These are phyloP conservation scores for Ennomos quercinarius DNA, from an alignment of 2,888 invertebrate species.

Conservation along the genomic window DNA sequence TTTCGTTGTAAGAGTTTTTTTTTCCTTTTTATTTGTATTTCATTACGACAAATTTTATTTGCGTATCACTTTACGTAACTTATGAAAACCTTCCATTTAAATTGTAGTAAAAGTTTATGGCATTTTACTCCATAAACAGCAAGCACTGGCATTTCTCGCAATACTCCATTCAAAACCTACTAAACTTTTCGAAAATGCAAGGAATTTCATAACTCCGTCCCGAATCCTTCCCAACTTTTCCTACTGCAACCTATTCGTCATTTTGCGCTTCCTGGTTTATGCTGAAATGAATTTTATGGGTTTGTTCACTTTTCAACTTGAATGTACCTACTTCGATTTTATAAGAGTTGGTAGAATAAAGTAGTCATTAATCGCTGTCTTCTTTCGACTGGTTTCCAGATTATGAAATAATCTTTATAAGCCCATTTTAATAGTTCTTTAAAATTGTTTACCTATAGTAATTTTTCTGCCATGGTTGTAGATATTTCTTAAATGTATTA, in stretches of 20 bases:
- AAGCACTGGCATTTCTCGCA: background rate
- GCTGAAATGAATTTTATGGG: constrained; percentile 22
- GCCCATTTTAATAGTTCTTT: too few relatives aligned
- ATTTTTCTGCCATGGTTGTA: too few relatives aligned
- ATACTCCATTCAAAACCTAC: constrained; percentile 11
- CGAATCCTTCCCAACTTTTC: constrained; percentile 14
- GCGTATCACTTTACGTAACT: too few relatives aligned
- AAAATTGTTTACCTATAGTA: too few relatives aligned
- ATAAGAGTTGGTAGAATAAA: background rate
- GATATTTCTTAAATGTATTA: too few relatives aligned
- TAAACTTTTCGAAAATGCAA: constrained; percentile 5
- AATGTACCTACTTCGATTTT: background rate
- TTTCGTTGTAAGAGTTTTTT: too few relatives aligned
- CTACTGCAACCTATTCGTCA: constrained; percentile 21
- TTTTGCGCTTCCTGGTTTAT: constrained; percentile 20
- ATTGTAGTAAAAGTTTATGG: too few relatives aligned
- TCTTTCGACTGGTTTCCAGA: too few relatives aligned
- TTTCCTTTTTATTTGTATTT: too few relatives aligned
- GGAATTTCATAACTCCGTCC: constrained; percentile 24
- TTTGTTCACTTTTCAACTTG: constrained; percentile 21
- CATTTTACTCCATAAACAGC: background rate
- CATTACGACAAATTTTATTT: too few relatives aligned
- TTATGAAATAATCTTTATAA: too few relatives aligned
- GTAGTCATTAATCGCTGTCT: background rate
- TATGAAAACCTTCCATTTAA: too few relatives aligned